These are phyloP conservation scores for Neolamprologus caudopunctatus DNA, from an alignment of 2,113 vertebrate genomes.

Conservation along the genomic window DNA sequence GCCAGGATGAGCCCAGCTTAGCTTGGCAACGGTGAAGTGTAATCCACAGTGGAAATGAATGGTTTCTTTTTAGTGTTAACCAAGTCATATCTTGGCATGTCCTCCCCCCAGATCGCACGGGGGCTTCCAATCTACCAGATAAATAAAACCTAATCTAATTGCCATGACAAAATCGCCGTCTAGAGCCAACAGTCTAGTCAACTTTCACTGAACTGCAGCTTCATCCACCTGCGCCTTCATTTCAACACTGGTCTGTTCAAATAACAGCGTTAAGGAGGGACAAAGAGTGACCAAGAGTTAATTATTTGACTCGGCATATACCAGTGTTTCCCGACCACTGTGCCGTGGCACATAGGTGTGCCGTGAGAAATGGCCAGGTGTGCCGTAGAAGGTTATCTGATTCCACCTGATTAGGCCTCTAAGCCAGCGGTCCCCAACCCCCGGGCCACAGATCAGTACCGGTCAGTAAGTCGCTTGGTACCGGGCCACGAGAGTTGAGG, in stretches of 20 bases:
- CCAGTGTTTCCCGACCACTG: background rate
- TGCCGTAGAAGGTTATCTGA: background rate
- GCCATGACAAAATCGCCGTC: background rate
- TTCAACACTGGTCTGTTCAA: background rate
- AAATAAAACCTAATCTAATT: background rate
- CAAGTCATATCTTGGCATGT: background rate
- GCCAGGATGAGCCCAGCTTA: background rate
- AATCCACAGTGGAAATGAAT: conserved; percentile 30
- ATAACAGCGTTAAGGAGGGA: background rate
- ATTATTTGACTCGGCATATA: background rate
- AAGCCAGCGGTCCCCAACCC: background rate
- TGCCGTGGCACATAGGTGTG: background rate
- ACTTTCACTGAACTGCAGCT: background rate
- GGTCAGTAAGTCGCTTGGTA: accelerated
- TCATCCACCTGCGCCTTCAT: background rate
- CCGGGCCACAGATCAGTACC: accelerated
- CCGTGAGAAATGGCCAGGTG: background rate
- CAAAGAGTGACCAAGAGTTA: background rate
- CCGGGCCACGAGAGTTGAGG: background rate
- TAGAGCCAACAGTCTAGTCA: background rate
- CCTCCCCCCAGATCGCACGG: background rate
- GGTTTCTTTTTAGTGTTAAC: conserved; percentile 16
- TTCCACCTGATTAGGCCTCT: background rate
- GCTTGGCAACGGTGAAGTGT: background rate
- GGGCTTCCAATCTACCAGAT: background rate